These are phyloP conservation scores for Calliphora vicina DNA, from an alignment of 1,140 invertebrate genomes.

Conservation along the genomic window DNA sequence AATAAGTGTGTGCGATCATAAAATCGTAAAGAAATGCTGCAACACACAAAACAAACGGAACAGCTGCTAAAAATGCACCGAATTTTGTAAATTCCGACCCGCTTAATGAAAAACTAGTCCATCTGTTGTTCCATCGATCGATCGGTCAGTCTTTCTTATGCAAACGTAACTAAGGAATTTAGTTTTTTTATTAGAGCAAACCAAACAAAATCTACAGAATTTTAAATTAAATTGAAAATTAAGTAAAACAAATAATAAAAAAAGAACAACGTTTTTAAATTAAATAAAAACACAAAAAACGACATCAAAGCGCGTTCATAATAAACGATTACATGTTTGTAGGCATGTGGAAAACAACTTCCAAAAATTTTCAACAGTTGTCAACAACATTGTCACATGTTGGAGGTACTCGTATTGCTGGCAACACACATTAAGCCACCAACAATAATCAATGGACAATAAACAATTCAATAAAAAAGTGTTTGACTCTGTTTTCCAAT, in stretches of 20 bases:
- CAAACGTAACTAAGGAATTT: slow-evolving; percentile 1
- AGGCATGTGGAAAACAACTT: neutral
- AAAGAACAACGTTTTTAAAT: neutral
- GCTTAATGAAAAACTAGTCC: neutral
- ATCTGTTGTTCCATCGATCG: neutral
- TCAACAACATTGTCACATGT: neutral
- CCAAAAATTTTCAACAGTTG: neutral
- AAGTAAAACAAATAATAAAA: neutral
- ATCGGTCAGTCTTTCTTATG: neutral
- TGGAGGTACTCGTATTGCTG: neutral
- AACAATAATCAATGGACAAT: neutral
- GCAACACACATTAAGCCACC: neutral
- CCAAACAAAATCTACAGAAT: neutral
- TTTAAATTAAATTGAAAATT: too few species aligned
- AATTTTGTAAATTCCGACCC: too few species aligned
- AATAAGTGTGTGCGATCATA: neutral
- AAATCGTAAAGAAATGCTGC: neutral
- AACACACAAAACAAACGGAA: neutral
- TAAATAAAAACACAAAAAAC: neutral
- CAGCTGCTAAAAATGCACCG: neutral
- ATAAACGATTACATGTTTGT: too few species aligned
- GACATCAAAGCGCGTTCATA: neutral
- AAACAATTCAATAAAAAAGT: neutral
- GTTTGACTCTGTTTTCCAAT: too few species aligned
- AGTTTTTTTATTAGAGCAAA: neutral